Percentiles rank a stretch among this genome's conserved stretches.
phyloP scores from a whole-genome alignment of 1,140 invertebrate genomes.

The Onthophagus taurus region DNA sequence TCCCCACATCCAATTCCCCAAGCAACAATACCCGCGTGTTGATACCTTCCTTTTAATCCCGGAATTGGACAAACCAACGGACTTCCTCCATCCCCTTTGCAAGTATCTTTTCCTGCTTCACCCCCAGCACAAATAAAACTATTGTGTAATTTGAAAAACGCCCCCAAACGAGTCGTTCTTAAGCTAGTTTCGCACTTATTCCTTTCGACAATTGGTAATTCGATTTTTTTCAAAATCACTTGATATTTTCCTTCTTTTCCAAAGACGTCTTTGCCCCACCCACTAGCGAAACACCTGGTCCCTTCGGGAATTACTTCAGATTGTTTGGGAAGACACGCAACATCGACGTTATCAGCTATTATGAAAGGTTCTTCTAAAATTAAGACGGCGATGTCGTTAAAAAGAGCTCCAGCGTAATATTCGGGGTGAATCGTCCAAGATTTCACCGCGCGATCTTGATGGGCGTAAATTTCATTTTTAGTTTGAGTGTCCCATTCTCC shows the following conservation, averaged over 20 bases:
- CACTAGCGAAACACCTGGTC: slow-evolving; percentile 45
- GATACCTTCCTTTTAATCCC: slow-evolving; percentile 30
- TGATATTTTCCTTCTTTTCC: slow-evolving; percentile 49
- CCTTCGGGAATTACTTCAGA: slow-evolving; percentile 31
- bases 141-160: slow-evolving; percentile 51
- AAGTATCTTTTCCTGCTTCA: slow-evolving; percentile 52
- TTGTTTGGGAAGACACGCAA: slow-evolving; percentile 56
- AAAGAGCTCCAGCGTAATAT: slow-evolving; percentile 45
- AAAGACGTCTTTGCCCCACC: slow-evolving; percentile 57
- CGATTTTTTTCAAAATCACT: slow-evolving; percentile 60
- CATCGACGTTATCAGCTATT: slow-evolving; percentile 55
- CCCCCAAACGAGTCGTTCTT: slow-evolving; percentile 49
- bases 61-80: slow-evolving; percentile 46
- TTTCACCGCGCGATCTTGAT: slow-evolving; percentile 59
- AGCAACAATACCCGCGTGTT: slow-evolving; percentile 43
- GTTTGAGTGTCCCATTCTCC: slow-evolving; percentile 78
- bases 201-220: slow-evolving; percentile 51
- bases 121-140: slow-evolving; percentile 72
- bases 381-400: slow-evolving; percentile 60
- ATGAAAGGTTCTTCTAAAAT: slow-evolving; percentile 47
- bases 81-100: slow-evolving; percentile 50
- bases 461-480: slow-evolving; percentile 55
- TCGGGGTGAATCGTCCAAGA: slow-evolving; percentile 38
- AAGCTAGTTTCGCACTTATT: slow-evolving; percentile 46
- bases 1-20: slow-evolving; percentile 50